Evolutionary conservation across 2,888 invertebrate species (phyloP), one percentile per base, ranked within the genome.

Genomic region (Spicauda simplicius): DNA sequence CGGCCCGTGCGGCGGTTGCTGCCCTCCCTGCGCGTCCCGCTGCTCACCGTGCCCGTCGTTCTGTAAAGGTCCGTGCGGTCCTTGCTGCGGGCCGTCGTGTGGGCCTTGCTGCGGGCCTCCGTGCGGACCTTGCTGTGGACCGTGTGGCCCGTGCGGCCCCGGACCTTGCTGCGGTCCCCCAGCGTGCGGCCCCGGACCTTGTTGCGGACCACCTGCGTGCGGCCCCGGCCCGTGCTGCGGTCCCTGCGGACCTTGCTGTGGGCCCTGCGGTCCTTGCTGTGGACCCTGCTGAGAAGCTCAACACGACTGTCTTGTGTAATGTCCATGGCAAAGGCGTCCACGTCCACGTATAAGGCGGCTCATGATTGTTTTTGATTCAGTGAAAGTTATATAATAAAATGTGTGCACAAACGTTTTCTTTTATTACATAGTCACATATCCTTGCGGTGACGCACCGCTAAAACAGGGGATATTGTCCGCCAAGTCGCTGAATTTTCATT

Each of bases 1-100:
- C 75, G 77, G 77, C 60, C 78, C 81, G 58, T 81, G 81, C 58
- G 72, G 72, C 18, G 79, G 82, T 0, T 82, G 82, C 77, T 81
- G 80, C 70, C 72, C 76, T 19, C 80, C 84, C 69, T 81, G 81
- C 56, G 66, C 64, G 60, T 72, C 79, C 19, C 78, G 74, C 67
- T 82, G 82, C 48, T 48, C 56, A 16, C 69, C 72, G 14, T 68
- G 70, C 45, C 59, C 59, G 4, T 59, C 70, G 14, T 68, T 70
- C 48, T 70, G 71, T 54, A 58, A 45, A 30, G 60, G 66, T 16
- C 71, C 68, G 0, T 73, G 72, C 52, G 70, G 72, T 6, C 73
- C 73, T 1, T 73, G 74, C 64, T 73, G 73, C 18, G 70, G 72
- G 7, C 41, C 41, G 10, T 64, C 60, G 30, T 60, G 65, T 33